Evolutionary conservation across 2,797 vertebrate species (phyloP).

Genomic region (Sylvilagus floridanus): DNA sequence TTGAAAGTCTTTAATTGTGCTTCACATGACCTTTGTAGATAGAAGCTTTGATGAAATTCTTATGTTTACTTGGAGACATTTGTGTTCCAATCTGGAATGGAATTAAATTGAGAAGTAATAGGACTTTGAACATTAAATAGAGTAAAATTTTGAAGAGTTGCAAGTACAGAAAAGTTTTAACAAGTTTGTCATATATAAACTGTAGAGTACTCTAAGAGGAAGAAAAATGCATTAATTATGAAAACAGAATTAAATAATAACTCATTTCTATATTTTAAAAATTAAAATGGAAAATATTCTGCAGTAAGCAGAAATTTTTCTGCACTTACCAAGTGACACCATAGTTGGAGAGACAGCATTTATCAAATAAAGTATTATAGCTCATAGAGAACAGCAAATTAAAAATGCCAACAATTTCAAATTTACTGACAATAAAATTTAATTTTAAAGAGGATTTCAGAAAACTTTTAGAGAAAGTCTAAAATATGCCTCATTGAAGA

Average conservation of each 20-base stretch:
- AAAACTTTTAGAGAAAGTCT: not conserved
- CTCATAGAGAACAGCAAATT: not conserved
- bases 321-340: not conserved
- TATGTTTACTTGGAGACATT: not conserved
- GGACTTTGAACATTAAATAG: not conserved
- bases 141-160: not conserved
- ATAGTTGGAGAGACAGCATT: not conserved
- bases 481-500: not conserved
- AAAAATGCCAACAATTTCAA: constrained; percentile 6
- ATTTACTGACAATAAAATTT: not conserved
- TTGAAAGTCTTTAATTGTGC: not conserved
- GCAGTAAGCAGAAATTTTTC: not conserved
- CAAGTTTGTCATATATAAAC: not conserved
- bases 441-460: not conserved
- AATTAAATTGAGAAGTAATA: not conserved
- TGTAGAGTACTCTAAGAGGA: not conserved
- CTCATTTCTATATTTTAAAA: constrained; percentile 13
- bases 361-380: not conserved
- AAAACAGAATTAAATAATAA: constrained; percentile 27
- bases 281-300: not conserved
- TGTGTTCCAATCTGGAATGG: not conserved
- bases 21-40: not conserved
- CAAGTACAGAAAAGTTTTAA: not conserved
- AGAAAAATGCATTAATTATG: not conserved
- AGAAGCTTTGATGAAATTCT: not conserved